These are phyloP conservation scores for Aricia artaxerxes DNA, from an alignment of 2,888 invertebrate species.

Conservation along the genomic window DNA sequence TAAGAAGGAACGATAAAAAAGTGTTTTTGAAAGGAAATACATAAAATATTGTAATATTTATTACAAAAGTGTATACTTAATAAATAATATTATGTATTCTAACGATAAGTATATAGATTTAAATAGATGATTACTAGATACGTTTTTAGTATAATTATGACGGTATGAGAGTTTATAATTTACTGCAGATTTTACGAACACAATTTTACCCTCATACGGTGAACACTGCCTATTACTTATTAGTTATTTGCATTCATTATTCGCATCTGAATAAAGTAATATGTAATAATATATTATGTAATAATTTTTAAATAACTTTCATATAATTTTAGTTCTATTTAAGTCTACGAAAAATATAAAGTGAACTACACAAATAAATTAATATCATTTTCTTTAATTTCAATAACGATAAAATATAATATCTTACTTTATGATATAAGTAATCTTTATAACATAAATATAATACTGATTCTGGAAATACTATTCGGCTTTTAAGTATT, in stretches of 20 bases:
- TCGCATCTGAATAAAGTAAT: neutral
- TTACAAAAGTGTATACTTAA: neutral
- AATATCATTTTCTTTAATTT: neutral
- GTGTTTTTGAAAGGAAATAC: conserved; percentile 37
- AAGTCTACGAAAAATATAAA: neutral
- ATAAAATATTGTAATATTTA: neutral
- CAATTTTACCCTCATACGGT: neutral
- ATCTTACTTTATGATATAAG: neutral
- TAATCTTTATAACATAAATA: neutral
- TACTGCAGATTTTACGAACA: neutral
- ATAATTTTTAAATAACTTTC: neutral
- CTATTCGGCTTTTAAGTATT: neutral
- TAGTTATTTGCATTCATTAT: neutral
- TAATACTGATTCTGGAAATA: conserved; percentile 14
- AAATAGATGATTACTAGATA: conserved; percentile 7
- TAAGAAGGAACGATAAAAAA: conserved; percentile 44
- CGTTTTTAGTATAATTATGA: conserved; percentile 4
- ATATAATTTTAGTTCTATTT: neutral
- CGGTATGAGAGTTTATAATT: neutral
- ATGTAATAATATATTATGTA: neutral
- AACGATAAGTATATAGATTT: conserved; percentile 7
- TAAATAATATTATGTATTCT: neutral
- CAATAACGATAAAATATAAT: conserved; percentile 8
- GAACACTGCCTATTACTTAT: neutral
- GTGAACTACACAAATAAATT: neutral